Conservation (phyloP, 2,797 vertebrate species). For the Melanogrammus aeglefinus region DNA sequence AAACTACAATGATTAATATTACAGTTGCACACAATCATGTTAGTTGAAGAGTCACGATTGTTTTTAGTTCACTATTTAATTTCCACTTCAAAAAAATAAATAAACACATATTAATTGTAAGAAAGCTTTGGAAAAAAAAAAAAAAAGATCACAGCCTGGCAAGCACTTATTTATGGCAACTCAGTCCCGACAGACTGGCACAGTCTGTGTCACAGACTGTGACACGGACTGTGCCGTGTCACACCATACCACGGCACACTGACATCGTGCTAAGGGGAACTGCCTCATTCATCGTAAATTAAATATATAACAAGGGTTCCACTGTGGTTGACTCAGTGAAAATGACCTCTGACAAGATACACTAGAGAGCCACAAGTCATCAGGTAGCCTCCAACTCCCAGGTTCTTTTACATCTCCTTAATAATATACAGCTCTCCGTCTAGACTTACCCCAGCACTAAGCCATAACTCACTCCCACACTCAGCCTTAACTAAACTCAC, state of each 20-base stretch:
- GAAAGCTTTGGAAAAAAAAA: not conserved
- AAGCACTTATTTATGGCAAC: not conserved
- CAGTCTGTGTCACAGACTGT: not conserved
- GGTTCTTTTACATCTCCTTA: constrained; percentile 79
- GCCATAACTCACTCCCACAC: not conserved
- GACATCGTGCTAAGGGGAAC: not conserved
- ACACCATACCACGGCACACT: not conserved
- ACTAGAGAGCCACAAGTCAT: constrained; percentile 38
- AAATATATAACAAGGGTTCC: constrained; percentile 12
- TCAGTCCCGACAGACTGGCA: not conserved
- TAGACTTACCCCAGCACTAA: constrained; percentile 60
- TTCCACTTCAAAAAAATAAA: not conserved
- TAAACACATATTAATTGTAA: not conserved
- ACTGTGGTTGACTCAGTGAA: constrained; percentile 14
- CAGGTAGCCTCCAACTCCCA: constrained; percentile 57
- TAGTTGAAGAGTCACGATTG: not conserved
- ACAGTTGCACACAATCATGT: not conserved
- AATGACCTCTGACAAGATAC: constrained; percentile 47
- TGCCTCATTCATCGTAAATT: constrained; percentile 9
- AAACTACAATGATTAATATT: not conserved
- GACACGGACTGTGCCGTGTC: too few relatives aligned
- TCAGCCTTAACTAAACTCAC: not conserved
- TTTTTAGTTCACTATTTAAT: not conserved
- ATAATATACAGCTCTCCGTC: constrained; percentile 73
- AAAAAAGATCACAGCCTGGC: not conserved